Evolutionary conservation across 2,888 invertebrate species (phyloP).

Genomic region (Calephelis perditalis): DNA sequence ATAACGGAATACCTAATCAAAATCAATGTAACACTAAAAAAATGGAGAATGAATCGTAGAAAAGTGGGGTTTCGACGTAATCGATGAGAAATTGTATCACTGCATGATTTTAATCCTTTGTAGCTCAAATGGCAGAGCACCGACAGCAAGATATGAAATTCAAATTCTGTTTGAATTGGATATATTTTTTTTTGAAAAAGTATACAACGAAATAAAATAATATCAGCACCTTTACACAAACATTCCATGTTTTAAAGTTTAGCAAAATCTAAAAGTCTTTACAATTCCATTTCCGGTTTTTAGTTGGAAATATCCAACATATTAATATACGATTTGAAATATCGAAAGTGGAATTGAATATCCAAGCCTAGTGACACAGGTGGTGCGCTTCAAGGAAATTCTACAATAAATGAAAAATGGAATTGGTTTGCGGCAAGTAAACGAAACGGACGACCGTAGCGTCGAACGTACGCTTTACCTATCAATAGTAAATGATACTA

Average conservation of each 20-base stretch:
- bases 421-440: conserved; percentile 46
- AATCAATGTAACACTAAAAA: too few species aligned
- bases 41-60: too few species aligned
- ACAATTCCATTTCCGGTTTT: neutral
- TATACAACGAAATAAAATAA: too few species aligned
- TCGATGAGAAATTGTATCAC: too few species aligned
- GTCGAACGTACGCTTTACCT: conserved; percentile 8
- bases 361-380: conserved; percentile 55
- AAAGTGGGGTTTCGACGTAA: too few species aligned
- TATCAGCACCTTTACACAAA: too few species aligned
- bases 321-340: conserved; percentile 36
- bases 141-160: too few species aligned
- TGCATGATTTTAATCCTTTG: too few species aligned
- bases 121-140: too few species aligned
- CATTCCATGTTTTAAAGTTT: neutral
- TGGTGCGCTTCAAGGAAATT: conserved; percentile 51
- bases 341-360: conserved; percentile 47
- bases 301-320: conserved; percentile 15
- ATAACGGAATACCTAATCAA: too few species aligned
- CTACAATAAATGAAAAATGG: conserved; percentile 58
- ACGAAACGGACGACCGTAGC: conserved; percentile 13
- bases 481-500: conserved; percentile 10
- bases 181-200: too few species aligned
- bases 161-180: too few species aligned
- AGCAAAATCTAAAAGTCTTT: neutral